A percentile compares a stretch with the other conserved stretches of the same genome.
phyloP scores from a whole-genome alignment of 2,113 vertebrate genomes.

The Regulus satrapa region DNA sequence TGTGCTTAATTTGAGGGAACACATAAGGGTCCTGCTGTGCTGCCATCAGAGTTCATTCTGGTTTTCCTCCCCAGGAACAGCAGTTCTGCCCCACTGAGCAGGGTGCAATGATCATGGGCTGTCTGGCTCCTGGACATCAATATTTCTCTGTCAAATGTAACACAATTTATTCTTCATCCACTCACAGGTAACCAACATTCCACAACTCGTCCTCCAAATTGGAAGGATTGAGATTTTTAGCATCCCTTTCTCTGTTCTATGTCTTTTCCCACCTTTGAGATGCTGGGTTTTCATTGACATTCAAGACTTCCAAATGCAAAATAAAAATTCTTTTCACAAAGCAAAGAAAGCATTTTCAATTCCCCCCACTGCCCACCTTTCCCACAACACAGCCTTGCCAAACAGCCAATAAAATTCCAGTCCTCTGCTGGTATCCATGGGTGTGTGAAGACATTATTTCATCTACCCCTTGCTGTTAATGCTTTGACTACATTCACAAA shows the following conservation, averaged over 20 bases:
- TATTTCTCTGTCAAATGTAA: not conserved
- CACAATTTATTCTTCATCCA: not conserved
- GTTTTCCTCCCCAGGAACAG: not conserved
- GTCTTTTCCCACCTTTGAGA: not conserved
- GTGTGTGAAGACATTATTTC: not conserved
- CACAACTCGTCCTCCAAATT: not conserved
- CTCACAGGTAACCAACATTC: not conserved
- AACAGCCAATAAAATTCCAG: not conserved
- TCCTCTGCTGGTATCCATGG: not conserved
- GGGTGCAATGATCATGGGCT: not conserved
- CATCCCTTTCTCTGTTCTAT: fast-evolving
- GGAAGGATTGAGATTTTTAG: not conserved
- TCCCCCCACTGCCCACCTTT: fast-evolving
- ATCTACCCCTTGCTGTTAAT: not conserved
- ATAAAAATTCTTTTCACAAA: not conserved
- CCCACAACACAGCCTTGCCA: not conserved
- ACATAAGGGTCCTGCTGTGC: not conserved
- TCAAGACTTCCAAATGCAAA: not conserved
- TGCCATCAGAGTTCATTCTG: not conserved
- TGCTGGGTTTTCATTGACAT: not conserved
- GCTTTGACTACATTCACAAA: not conserved
- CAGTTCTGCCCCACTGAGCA: fast-evolving
- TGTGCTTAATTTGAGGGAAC: not conserved
- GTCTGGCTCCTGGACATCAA: fast-evolving
- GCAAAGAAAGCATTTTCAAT: not conserved